phyloP scores from a whole-genome alignment of 2,113 vertebrate genomes.

The Hippocampus mohnikei region DNA sequence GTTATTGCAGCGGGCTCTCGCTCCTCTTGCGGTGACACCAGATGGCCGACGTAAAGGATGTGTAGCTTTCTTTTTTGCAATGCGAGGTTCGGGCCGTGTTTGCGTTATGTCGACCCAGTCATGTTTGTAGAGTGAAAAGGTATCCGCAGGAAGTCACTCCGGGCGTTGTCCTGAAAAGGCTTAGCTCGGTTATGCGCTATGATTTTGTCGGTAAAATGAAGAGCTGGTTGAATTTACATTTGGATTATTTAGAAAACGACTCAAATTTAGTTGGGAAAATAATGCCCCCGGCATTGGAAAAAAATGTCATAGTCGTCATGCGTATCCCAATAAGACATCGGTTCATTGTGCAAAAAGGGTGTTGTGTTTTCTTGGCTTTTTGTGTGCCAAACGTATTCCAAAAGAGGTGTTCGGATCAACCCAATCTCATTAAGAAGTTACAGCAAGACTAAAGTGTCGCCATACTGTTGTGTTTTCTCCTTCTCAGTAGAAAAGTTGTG shows the following conservation, averaged over 20 bases:
- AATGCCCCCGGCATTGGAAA: neutral
- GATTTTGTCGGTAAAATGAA: neutral
- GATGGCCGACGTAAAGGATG: conserved; percentile 55
- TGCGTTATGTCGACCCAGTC: conserved; percentile 51
- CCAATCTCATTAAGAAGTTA: no score
- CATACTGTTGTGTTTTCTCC: no score
- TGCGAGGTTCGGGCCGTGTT: conserved; percentile 22
- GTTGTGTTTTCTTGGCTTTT: neutral
- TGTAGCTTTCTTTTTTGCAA: conserved; percentile 32
- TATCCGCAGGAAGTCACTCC: conserved; percentile 41
- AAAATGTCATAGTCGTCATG: neutral
- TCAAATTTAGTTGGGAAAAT: neutral
- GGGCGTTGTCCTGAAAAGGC: conserved; percentile 30
- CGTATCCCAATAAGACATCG: neutral
- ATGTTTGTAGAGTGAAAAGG: conserved; percentile 56
- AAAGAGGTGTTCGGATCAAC: neutral
- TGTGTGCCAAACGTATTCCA: neutral
- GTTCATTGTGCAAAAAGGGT: neutral
- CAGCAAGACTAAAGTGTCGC: no score
- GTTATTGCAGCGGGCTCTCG: conserved; percentile 64
- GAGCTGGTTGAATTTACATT: neutral
- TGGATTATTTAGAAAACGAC: neutral
- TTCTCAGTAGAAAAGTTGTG: no score
- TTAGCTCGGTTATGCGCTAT: conserved; percentile 1
- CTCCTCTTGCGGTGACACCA: conserved; percentile 57